Conservation (phyloP, 2,113 vertebrate genomes). For the Apodemus sylvaticus region DNA sequence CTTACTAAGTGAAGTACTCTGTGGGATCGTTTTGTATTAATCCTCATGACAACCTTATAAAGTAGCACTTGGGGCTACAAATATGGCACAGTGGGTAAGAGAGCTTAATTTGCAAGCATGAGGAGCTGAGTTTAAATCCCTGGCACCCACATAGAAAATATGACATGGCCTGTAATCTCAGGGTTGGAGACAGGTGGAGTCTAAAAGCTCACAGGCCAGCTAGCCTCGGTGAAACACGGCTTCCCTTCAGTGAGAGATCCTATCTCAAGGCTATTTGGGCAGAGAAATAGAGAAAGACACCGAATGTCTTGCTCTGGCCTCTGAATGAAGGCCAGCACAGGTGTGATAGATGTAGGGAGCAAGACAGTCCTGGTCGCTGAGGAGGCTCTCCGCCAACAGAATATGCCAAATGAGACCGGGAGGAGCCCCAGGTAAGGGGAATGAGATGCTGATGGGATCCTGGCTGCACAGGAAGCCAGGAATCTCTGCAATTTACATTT, state of each 20-base stretch:
- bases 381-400: slow-evolving; percentile 40
- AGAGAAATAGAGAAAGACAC: neutral
- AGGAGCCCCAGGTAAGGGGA: slow-evolving; percentile 1
- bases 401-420: slow-evolving; percentile 42
- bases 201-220: neutral
- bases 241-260: neutral
- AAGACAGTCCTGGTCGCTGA: neutral
- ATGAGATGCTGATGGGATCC: slow-evolving; percentile 51
- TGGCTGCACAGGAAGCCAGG: accelerated
- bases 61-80: neutral
- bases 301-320: neutral
- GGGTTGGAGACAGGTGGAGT: neutral
- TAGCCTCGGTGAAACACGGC: neutral
- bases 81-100: neutral
- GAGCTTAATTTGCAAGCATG: neutral
- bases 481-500: slow-evolving; percentile 54
- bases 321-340: slow-evolving; percentile 76
- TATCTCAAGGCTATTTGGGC: neutral
- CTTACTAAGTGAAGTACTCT: neutral
- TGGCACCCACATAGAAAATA: neutral
- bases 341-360: slow-evolving; percentile 85
- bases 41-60: neutral
- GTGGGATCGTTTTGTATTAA: neutral
- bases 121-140: neutral
- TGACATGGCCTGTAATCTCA: neutral